Conservation (phyloP, 2,113 vertebrate species). For the Cheirogaleus medius region DNA sequence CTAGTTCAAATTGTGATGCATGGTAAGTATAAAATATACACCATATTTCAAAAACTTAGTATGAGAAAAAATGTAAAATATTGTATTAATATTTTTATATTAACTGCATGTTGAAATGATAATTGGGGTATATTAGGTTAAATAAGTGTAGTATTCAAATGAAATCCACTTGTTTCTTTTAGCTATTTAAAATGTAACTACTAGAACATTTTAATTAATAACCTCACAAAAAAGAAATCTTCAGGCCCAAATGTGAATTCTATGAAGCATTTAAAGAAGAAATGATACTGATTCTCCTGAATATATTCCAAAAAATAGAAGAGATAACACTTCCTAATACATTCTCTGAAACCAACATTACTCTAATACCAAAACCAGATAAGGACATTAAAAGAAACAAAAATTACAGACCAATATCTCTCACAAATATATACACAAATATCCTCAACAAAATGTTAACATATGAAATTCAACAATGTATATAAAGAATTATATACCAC, state of each 20-base stretch:
- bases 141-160: slow-evolving; percentile 8
- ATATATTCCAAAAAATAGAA: slow-evolving; percentile 18
- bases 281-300: not conserved
- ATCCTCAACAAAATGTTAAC: slow-evolving; percentile 36
- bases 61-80: not conserved
- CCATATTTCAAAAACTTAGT: not conserved
- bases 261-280: not conserved
- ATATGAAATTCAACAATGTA: not conserved
- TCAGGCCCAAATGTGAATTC: not conserved
- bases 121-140: not conserved
- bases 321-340: not conserved
- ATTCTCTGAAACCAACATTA: not conserved
- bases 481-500: not conserved
- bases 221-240: not conserved
- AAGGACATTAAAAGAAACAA: not conserved
- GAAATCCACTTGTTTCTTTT: slow-evolving; percentile 29
- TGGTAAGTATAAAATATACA: not conserved
- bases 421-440: not conserved
- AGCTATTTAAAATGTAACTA: not conserved
- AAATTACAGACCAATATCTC: not conserved
- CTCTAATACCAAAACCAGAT: not conserved
- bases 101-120: not conserved
- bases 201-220: slow-evolving; percentile 6
- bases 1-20: slow-evolving; percentile 25
- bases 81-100: not conserved